Conservation (phyloP, 2,113 vertebrate species). For the Buteo buteo region DNA sequence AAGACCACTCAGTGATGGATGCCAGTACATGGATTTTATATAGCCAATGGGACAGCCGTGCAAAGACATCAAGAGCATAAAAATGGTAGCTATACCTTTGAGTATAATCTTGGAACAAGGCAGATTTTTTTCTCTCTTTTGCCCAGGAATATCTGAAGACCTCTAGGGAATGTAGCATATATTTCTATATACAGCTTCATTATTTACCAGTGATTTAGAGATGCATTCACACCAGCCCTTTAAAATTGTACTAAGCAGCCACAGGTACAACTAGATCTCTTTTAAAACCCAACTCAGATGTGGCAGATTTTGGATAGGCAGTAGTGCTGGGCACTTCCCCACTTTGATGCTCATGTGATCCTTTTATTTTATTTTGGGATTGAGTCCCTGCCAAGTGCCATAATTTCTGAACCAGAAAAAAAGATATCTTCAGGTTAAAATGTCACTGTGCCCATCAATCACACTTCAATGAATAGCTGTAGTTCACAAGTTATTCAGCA, state of each 20-base stretch:
- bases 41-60: not conserved
- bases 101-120: not conserved
- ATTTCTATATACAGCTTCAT: not conserved
- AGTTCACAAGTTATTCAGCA: constrained; percentile 21
- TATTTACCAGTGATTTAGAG: not conserved
- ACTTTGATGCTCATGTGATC: not conserved
- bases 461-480: constrained; percentile 1
- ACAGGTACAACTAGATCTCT: not conserved
- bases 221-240: not conserved
- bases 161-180: not conserved
- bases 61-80: not conserved
- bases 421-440: constrained; percentile 56
- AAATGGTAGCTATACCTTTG: not conserved
- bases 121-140: not conserved
- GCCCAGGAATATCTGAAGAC: not conserved
- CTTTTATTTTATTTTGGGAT: not conserved
- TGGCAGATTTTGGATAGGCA: not conserved
- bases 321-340: not conserved
- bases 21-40: not conserved
- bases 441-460: constrained; percentile 42
- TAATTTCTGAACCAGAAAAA: constrained; percentile 46
- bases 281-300: not conserved
- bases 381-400: not conserved
- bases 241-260: not conserved
- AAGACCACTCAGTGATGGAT: not conserved